These are phyloP conservation scores for Telmatherina bonti DNA, from an alignment of 2,797 vertebrate genomes.

Conservation along the genomic window DNA sequence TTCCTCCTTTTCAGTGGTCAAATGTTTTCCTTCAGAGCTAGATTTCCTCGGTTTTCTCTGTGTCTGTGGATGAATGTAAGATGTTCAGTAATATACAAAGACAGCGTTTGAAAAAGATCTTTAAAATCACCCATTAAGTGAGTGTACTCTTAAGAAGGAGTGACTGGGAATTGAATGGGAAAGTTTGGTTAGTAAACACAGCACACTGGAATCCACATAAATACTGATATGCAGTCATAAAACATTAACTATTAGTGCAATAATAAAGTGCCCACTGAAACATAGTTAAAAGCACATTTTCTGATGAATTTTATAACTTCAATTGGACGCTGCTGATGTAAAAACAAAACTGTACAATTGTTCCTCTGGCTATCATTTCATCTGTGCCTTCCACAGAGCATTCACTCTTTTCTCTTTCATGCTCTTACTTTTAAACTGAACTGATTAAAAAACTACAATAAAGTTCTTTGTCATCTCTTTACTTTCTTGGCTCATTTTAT, in stretches of 20 bases:
- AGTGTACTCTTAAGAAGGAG: background rate
- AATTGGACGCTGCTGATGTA: constrained; percentile 41
- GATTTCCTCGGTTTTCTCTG: background rate
- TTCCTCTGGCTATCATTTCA: constrained; percentile 40
- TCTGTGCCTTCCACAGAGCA: constrained; percentile 67
- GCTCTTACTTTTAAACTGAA: constrained; percentile 51
- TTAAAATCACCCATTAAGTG: background rate
- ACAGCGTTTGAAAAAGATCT: constrained; percentile 2
- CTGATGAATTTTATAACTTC: constrained; percentile 39
- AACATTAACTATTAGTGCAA: constrained; percentile 42
- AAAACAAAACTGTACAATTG: constrained; percentile 35
- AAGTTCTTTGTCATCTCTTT: constrained; percentile 39
- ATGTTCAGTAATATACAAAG: background rate
- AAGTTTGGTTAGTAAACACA: constrained; percentile 5
- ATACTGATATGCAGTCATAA: constrained; percentile 17
- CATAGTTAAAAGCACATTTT: constrained; percentile 60
- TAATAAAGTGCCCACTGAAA: constrained; percentile 13
- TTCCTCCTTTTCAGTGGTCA: background rate
- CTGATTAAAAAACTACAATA: constrained; percentile 50
- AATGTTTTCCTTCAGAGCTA: background rate
- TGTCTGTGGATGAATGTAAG: background rate
- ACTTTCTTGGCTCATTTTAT: background rate
- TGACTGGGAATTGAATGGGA: background rate
- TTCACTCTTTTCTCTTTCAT: constrained; percentile 43
- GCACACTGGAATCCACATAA: constrained; percentile 30